Conservation (phyloP, 1,140 invertebrate species). For the Scaptomyza pallida region DNA sequence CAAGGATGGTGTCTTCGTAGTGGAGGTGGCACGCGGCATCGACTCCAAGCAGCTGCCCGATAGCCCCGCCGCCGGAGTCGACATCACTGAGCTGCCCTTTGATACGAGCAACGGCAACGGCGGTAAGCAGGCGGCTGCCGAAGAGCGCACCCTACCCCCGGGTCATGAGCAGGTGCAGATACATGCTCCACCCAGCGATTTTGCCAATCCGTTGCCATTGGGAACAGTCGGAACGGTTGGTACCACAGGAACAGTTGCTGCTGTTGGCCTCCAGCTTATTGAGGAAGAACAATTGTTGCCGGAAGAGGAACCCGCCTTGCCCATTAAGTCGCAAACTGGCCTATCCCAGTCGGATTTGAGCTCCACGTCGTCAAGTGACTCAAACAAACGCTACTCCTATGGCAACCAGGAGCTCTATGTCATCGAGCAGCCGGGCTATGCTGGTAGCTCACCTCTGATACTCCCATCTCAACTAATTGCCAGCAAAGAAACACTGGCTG, state of each 20-base stretch:
- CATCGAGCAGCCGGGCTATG: slow-evolving; percentile 88
- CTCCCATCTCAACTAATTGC: slow-evolving; percentile 44
- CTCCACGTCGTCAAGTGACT: slow-evolving; percentile 88
- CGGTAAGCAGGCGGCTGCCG: slow-evolving; percentile 36
- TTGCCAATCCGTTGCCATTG: slow-evolving; percentile 29
- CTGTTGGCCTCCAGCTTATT: slow-evolving; percentile 85
- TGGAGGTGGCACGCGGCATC: slow-evolving; percentile 86
- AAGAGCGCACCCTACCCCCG: slow-evolving; percentile 55
- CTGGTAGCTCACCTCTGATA: slow-evolving; percentile 42
- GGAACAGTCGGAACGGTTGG: slow-evolving; percentile 1
- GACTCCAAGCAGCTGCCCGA: slow-evolving; percentile 67
- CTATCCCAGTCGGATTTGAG: slow-evolving; percentile 91
- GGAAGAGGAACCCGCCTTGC: slow-evolving; percentile 78
- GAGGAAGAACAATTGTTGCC: slow-evolving; percentile 55
- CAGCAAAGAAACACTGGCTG: slow-evolving; percentile 1
- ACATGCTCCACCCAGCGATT: slow-evolving; percentile 73
- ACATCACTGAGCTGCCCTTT: slow-evolving; percentile 67
- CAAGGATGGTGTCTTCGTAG: slow-evolving; percentile 91
- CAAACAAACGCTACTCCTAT: slow-evolving; percentile 90
- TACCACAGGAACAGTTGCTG: slow-evolving; percentile 52
- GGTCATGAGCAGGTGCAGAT: slow-evolving; percentile 83
- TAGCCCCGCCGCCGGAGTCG: slow-evolving; percentile 60
- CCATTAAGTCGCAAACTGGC: slow-evolving; percentile 87
- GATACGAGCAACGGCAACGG: slow-evolving; percentile 40
- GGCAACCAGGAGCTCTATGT: slow-evolving; percentile 91